Evolutionary conservation across 2,797 vertebrate species (phyloP), one percentile per base, ranked within the genome.

Genomic region (Sebastes steindachneri): DNA sequence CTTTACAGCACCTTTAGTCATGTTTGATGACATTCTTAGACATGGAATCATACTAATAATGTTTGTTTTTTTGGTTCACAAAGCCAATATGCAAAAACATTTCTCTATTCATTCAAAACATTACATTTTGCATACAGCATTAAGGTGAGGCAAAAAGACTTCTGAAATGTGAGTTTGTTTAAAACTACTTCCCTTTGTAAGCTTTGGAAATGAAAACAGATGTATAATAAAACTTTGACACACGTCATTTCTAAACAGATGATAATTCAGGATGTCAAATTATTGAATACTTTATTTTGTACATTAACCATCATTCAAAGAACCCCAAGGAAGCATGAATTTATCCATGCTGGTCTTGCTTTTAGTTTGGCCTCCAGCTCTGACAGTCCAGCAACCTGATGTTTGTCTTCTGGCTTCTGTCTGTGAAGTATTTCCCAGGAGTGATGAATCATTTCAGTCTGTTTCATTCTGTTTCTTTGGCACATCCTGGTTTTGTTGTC

Each of bases 251-350:
- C 77, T 17, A 58, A 64, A 69, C 26, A 73, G 2, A 77, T 28
- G 15, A 68, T 37, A 31, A 41, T 57, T 64, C 17, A 74, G 5
- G 2, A 55, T 31, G 55, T 64, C 7, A 74, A 19, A 54, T 67
- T 54, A 73, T 80, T 51, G 11, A 75, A 79, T 70, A 70, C 59
- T 83, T 91, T 90, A 80, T 86, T 87, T 60, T 76, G 37, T n/a
- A 70, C 73, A 86, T 78, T 77, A 68, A 74, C 17, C 64, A 67
- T 75, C 55, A 83, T 4, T 68, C 3, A 73, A 19, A n/a, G 3
- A 7, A 45, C 2, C n/a, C 5, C 4, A 62, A 67, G 67, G 15
- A 12, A 72, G 15, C 17, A 25, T 55, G 6, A 54, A 37, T 70
- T 3, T 45, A 68, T 88, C 28, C 15, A 69, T 45, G 35, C n/a